phyloP scores from a whole-genome alignment of 1,140 invertebrate genomes.

The Telenomus remus region DNA sequence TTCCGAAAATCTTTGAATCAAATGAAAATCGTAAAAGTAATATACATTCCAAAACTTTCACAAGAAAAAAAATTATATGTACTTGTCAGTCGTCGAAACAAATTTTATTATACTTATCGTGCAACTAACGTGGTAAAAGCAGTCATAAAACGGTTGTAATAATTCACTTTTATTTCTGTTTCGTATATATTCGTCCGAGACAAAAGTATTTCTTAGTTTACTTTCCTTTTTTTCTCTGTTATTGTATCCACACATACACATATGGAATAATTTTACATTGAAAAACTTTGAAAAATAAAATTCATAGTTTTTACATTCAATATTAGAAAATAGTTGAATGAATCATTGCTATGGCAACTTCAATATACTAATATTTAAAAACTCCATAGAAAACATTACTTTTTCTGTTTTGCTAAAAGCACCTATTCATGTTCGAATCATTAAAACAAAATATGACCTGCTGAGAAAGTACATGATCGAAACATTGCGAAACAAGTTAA shows the following conservation, averaged over 20 bases:
- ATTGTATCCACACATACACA: background rate
- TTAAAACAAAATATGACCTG: slow-evolving; percentile 13
- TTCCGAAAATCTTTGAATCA: too few relatives aligned
- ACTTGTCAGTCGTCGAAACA: slow-evolving; percentile 6
- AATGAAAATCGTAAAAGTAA: too few relatives aligned
- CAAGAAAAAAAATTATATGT: slow-evolving; percentile 5
- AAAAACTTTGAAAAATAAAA: background rate
- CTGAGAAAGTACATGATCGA: slow-evolving; percentile 3
- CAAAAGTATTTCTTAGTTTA: too few relatives aligned
- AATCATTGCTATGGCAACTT: too few relatives aligned
- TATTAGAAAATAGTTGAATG: too few relatives aligned
- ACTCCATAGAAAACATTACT: too few relatives aligned
- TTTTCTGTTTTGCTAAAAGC: background rate
- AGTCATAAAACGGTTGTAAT: slow-evolving; percentile 36
- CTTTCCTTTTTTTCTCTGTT: background rate
- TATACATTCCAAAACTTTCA: background rate
- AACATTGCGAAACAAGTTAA: slow-evolving; percentile 28
- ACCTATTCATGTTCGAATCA: background rate
- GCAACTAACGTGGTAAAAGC: slow-evolving; percentile 31
- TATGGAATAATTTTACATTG: background rate
- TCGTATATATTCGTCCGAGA: slow-evolving; percentile 7
- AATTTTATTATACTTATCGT: slow-evolving; percentile 22
- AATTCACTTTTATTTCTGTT: slow-evolving; percentile 41
- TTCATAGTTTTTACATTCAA: background rate
- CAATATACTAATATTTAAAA: too few relatives aligned